Percentiles rank a stretch among this genome's conserved stretches.
phyloP scores from a whole-genome alignment of 1,140 invertebrate genomes.

The Aphelenchoides fujianensis region DNA sequence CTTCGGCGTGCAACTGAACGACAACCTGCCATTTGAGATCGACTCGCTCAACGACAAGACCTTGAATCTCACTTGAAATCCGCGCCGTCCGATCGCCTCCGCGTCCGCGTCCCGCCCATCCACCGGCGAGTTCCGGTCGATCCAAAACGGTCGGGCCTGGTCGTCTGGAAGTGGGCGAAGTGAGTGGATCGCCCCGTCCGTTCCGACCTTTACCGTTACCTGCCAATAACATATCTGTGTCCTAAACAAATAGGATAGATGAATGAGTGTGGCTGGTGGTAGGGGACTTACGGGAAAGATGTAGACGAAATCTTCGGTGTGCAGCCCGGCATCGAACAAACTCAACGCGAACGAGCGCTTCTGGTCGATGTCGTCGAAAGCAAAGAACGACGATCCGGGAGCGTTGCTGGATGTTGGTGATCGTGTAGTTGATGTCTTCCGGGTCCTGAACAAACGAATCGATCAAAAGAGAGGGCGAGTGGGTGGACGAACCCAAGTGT shows the following conservation, averaged over 20 bases:
- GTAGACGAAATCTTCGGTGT: conserved; percentile 34
- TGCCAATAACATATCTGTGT: conserved; percentile 31
- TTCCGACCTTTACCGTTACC: conserved; percentile 32
- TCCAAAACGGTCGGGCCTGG: conserved; percentile 24
- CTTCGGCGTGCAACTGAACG: conserved; percentile 20
- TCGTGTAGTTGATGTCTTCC: conserved; percentile 21
- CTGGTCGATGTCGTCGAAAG: conserved; percentile 25
- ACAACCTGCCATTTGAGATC: conserved; percentile 1
- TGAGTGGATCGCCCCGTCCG: background rate
- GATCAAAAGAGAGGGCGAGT: background rate
- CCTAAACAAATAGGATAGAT: conserved; percentile 14
- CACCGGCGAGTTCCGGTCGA: background rate
- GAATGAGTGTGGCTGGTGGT: conserved; percentile 35
- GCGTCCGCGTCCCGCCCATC: conserved; percentile 32
- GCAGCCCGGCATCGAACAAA: conserved; percentile 34
- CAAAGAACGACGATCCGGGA: conserved; percentile 37
- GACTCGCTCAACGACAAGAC: background rate
- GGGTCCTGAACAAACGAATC: conserved; percentile 26
- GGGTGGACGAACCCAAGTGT: conserved; percentile 24
- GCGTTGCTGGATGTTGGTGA: conserved; percentile 17
- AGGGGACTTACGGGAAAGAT: conserved; percentile 22
- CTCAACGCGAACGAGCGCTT: conserved; percentile 37
- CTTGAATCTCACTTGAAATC: conserved; percentile 31
- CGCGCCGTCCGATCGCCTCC: conserved; percentile 28
- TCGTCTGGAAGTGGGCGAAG: background rate